Evolutionary conservation across 2,888 invertebrate genomes (phyloP), one percentile per base, ranked within the genome.

Genomic region (Eurytoma adleriae): DNA sequence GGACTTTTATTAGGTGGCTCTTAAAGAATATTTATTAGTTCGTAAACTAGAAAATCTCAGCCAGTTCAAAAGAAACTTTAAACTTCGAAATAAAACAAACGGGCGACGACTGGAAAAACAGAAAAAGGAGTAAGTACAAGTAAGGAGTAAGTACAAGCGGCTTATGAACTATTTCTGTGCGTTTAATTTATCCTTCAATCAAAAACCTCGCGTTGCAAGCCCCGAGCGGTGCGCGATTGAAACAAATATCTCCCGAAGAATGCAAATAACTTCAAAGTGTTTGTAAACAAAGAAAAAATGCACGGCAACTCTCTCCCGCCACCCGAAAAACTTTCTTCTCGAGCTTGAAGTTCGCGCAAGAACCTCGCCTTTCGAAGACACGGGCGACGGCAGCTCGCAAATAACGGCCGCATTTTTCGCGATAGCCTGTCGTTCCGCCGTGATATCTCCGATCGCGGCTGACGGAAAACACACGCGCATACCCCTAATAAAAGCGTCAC

Each of bases 401-500:
- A 3, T 4, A 40, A 3, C 40, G 40, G 10, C 40, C 40, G 10
- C 40, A 7, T 40, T 40, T 40, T 40, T 40, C 27, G 14, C 27
- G 61, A 61, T 64, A 13, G 13, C n/a, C 16, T n/a, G 14, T 14
- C 48, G 7, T 30, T 40, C 48, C 13, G 48, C 48, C 18, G 40
- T 13, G n/a, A 64, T n/a, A 12, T 40, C 40, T 40, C 40, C 40
- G 2, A n/a, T 2, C 40, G 18, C 40, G 40, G 5, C 14, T 24
- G 27, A 61, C 24, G 61, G 61, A 61, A 61, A 61, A 27, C 20
- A 16, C 24, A 27, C 20, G 24, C 14, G 13, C 27, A 14, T 4
- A 14, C 57, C 14, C 27, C 12, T 24, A 72, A 73, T 64, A 64
- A 54, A 73, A 62, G 64, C 73, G 27, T 64, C 71, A 59, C 70